A percentile compares a stretch with the other conserved stretches of the same genome.
These are phyloP conservation scores for Sialis lutaria DNA, from an alignment of 2,888 invertebrate species.

Conservation along the genomic window DNA sequence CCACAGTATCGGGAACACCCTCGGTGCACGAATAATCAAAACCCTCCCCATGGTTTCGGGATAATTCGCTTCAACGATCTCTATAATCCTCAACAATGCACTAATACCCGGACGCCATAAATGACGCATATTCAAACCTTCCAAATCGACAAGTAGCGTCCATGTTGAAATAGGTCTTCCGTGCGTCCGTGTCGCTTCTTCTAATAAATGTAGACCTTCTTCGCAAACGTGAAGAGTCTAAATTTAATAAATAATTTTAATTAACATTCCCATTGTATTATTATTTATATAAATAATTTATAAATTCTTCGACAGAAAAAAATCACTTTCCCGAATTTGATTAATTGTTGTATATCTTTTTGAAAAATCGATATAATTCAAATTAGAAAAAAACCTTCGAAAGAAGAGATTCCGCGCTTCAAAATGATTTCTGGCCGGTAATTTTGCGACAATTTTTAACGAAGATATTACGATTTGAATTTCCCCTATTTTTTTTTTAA, in stretches of 20 bases:
- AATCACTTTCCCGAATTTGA: not conserved
- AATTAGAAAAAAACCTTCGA: too few species aligned
- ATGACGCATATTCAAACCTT: slow-evolving; percentile 89
- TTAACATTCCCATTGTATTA: slow-evolving; percentile 6
- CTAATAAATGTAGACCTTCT: slow-evolving; percentile 73
- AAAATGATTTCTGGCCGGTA: too few species aligned
- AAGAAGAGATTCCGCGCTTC: too few species aligned
- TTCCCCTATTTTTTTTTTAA: too few species aligned
- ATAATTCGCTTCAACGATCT: slow-evolving; percentile 84
- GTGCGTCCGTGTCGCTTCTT: slow-evolving; percentile 66
- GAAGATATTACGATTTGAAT: too few species aligned
- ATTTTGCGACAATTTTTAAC: too few species aligned
- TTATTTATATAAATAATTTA: not conserved
- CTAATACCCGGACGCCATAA: slow-evolving; percentile 86
- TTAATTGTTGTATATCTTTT: too few species aligned
- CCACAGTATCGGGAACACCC: slow-evolving; percentile 92
- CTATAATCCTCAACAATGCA: slow-evolving; percentile 48
- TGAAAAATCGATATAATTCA: too few species aligned
- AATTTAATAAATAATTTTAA: slow-evolving; percentile 1
- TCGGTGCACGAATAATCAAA: slow-evolving; percentile 76
- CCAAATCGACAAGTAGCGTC: slow-evolving; percentile 81
- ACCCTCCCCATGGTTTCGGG: slow-evolving; percentile 90
- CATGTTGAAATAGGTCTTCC: slow-evolving; percentile 76
- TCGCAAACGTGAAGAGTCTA: slow-evolving; percentile 69
- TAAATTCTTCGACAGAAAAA: not conserved